Evolutionary conservation across 2,797 vertebrate species (phyloP).

Genomic region (Ambastaia sidthimunki): DNA sequence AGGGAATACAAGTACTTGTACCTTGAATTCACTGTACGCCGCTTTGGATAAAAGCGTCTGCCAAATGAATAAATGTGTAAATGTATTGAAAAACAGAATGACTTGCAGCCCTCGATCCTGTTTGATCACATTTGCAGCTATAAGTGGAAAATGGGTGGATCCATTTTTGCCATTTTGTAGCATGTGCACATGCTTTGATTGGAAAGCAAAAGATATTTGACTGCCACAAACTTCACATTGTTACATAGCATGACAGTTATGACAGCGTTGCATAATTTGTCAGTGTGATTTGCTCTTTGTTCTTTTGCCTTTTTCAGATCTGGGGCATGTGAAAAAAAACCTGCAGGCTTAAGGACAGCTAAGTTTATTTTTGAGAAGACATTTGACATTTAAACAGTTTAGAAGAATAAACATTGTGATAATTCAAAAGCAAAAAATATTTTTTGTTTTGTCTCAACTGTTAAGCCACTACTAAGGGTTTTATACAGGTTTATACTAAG

Average conservation of each 20-base stretch:
- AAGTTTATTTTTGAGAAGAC: not conserved
- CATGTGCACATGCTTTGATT: conserved; percentile 1
- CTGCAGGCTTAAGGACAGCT: conserved; percentile 1
- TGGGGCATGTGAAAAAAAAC: not conserved
- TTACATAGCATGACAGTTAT: conserved; percentile 8
- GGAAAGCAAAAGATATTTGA: conserved; percentile 10
- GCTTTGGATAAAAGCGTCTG: too few species aligned
- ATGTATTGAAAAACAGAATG: not conserved
- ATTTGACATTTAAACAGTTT: not conserved
- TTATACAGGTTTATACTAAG: not conserved
- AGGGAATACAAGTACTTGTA: too few species aligned
- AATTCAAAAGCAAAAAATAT: not conserved
- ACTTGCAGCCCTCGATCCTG: conserved; percentile 15
- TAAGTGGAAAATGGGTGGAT: conserved; percentile 34
- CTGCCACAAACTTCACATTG: not conserved
- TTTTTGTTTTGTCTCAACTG: not conserved
- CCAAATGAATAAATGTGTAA: too few species aligned
- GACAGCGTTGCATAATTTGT: conserved; percentile 7
- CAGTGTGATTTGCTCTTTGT: conserved; percentile 1
- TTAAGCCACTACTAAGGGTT: not conserved
- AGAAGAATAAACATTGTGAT: not conserved
- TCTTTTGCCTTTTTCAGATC: conserved; percentile 5
- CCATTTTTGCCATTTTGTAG: not conserved
- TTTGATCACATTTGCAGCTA: conserved; percentile 30
- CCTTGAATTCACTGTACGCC: too few species aligned